Evolutionary conservation across 2,888 invertebrate genomes (phyloP), one percentile per base, ranked within the genome.

Genomic region (Minunthozetes semirufus): DNA sequence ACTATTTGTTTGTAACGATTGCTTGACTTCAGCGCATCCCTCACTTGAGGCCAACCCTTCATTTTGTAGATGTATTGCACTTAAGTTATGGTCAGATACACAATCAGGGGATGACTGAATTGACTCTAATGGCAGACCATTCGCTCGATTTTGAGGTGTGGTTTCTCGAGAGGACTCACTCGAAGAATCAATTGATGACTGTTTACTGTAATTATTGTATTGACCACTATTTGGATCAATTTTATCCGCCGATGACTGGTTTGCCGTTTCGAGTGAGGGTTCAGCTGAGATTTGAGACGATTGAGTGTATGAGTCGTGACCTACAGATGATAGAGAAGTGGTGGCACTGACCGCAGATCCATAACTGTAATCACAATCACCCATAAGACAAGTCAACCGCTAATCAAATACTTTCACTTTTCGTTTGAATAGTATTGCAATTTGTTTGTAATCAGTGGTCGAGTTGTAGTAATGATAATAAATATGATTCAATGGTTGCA

Each of bases 351-450:
- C 63, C 27, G 59, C 27, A 63, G 33, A n/a, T 29, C 63, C 63
- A 63, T 63, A 63, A 19, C 63, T 63, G 38, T 63, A 63, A 63
- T 63, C 63, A 63, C 63, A 63, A 63, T 63, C 63, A 63, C 63
- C 63, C 63, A 63, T 63, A 63, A 63, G 63, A 63, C 11, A 25
- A 61, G 19, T 19, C 53, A 19, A 53, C 22, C 53, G 22, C 22
- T 22, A 27, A 27, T 9, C 59, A 59, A 59, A 59, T 15, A 59
- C 59, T 59, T 27, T 5, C 27, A 22, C 13, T 50, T n/a, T 5
- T 13, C 3, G 19, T 59, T 59, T 27, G 11, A 11, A 59, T n/a
- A n/a, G n/a, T n/a, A n/a, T n/a, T 59, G 50, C 4, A 9, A n/a
- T 50, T 19, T 50, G 19, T 50, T 17, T n/a, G 50, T 15, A 59